A percentile compares a stretch with the other conserved stretches of the same genome.
These are phyloP conservation scores for Sapajus apella DNA, from an alignment of 2,113 vertebrate genomes.

Conservation along the genomic window DNA sequence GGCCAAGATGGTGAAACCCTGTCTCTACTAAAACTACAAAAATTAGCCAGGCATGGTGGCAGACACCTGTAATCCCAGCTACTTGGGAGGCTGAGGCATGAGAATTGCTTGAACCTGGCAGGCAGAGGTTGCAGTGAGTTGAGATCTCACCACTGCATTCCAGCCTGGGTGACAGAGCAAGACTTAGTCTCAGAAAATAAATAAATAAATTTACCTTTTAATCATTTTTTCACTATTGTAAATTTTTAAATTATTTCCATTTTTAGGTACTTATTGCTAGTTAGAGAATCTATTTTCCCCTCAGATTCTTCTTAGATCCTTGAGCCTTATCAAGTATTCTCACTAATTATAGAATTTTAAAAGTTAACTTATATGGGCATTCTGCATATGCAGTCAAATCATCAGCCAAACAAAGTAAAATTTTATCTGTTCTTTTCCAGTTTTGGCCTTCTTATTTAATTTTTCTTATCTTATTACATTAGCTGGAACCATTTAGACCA, in stretches of 20 bases:
- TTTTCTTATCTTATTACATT: slow-evolving; percentile 53
- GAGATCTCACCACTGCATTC: no score
- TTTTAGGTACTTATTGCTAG: slow-evolving; percentile 34
- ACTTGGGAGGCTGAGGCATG: no score
- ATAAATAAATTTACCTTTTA: not conserved
- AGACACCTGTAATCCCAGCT: no score
- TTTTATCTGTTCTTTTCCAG: not conserved
- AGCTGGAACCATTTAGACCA: not conserved
- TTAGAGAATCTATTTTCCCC: not conserved
- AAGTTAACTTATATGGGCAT: not conserved
- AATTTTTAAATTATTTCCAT: not conserved
- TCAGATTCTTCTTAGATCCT: not conserved
- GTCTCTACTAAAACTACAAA: no score
- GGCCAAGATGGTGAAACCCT: no score
- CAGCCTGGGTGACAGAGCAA: no score
- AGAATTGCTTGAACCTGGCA: no score
- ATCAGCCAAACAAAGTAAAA: not conserved
- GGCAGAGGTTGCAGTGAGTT: no score
- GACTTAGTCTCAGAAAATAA: no score
- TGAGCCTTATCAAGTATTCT: not conserved
- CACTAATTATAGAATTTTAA: not conserved
- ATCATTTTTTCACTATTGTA: not conserved
- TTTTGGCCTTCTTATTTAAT: not conserved
- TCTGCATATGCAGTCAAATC: not conserved
- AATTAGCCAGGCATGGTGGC: no score